Base-by-base conservation (phyloP, 2,113 vertebrate genomes). In the Motacilla tschutschensis region DNA sequence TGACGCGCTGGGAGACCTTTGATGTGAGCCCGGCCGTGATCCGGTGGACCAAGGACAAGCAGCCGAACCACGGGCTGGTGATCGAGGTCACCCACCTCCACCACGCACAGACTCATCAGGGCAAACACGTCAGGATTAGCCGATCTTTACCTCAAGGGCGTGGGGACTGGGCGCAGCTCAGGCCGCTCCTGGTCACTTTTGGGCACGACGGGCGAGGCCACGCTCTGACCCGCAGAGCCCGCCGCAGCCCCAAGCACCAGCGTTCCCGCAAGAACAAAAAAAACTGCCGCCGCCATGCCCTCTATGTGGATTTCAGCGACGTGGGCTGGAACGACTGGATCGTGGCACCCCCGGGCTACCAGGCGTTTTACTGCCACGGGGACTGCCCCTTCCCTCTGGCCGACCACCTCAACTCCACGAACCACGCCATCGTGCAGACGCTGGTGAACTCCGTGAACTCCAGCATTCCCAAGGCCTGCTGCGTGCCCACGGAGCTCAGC, bases 301-400 rank as follows among this genome's bases (percentile, higher is more conserved):
- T 99, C 53, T 99, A 99, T 12, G 98, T 99, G 96, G 99, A 99
- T 97, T 99, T 99, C 96, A 99, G 99, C 40, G 99, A 99, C 6
- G 98, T 99, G 91, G 98, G 98, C 95, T 99, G 99, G 99, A 99
- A 99, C 72, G 99, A 99, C 97, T 99, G 99, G 98, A 99, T 99
- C 93, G 99, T 99, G 97, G 98, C 99, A 14, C 98, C 99, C 10
- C 99, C 98, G 46, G 99, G 98, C 28, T 99, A 99, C 95, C 98
- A 99, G 96, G 99, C 99, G 22, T 99, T 98, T 96, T 99, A 99
- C 95, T 99, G 99, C 97, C 98, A 99, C 4, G 99, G 99, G 91
- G 99, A 99, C 92, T 99, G 99, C 87, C 98, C 98, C 54, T 99
- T 99, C 95, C 99, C 99, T 53, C 96, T 99, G 97, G 98, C 99